A percentile compares a stretch with the other conserved stretches of the same genome.
Conservation (phyloP, 2,888 invertebrate genomes). For the Nematopogon swammerdamellus region DNA sequence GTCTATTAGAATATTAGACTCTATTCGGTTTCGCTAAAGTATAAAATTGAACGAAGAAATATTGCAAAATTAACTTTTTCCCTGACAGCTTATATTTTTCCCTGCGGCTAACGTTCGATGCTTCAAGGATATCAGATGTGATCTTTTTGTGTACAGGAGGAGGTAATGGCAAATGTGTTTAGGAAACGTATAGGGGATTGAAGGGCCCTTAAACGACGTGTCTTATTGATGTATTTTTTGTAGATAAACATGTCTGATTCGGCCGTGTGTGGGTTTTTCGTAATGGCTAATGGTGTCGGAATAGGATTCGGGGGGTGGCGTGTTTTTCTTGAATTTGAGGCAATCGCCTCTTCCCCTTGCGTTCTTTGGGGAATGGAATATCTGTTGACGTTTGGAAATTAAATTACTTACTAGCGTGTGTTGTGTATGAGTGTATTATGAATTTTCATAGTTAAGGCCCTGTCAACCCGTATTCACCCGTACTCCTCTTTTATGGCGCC, state of each 20-base stretch:
- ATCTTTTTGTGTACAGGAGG: constrained; percentile 23
- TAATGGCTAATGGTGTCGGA: constrained; percentile 19
- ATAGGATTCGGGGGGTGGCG: neutral
- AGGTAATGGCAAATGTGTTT: constrained; percentile 24
- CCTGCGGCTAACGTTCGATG: constrained; percentile 41
- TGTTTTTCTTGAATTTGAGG: neutral
- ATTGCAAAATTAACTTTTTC: too few relatives aligned
- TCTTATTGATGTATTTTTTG: constrained; percentile 41
- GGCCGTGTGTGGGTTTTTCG: constrained; percentile 1
- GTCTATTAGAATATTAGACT: too few relatives aligned
- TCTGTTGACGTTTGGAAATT: constrained; percentile 3
- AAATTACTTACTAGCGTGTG: too few relatives aligned
- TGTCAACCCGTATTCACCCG: too few relatives aligned
- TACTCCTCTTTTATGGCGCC: too few relatives aligned
- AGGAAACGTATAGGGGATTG: constrained; percentile 10
- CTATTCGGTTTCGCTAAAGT: too few relatives aligned
- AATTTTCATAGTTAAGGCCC: too few relatives aligned
- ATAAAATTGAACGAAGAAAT: too few relatives aligned
- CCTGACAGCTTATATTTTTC: constrained; percentile 11
- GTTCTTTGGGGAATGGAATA: neutral
- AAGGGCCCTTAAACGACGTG: constrained; percentile 27
- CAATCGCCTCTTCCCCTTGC: neutral
- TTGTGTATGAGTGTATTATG: too few relatives aligned
- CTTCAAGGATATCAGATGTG: constrained; percentile 47
- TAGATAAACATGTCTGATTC: constrained; percentile 33